These are phyloP conservation scores for Ptychoptera contaminata DNA, from an alignment of 2,888 invertebrate genomes.

Conservation along the genomic window DNA sequence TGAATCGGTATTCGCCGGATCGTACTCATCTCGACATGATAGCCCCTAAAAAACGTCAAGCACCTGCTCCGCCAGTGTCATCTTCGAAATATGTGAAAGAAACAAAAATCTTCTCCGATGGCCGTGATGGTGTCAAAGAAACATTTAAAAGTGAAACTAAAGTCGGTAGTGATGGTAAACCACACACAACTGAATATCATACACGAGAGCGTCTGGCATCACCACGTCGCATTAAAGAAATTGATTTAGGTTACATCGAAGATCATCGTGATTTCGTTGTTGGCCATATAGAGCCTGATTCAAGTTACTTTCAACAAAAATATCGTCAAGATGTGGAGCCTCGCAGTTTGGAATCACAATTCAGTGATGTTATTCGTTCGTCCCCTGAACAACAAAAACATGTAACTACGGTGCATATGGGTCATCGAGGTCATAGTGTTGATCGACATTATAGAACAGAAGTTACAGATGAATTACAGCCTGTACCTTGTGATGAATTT, in stretches of 20 bases:
- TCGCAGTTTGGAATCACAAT: conserved; percentile 48
- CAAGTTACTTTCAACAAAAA: conserved; percentile 30
- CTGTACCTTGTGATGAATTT: conserved; percentile 35
- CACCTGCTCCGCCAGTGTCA: conserved; percentile 18
- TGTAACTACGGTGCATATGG: conserved; percentile 34
- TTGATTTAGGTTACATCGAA: conserved; percentile 9
- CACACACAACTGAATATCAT: conserved; percentile 28
- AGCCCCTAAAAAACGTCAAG: conserved; percentile 10
- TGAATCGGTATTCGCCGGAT: conserved; percentile 23
- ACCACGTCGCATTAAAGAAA: neutral
- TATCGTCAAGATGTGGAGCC: conserved; percentile 40
- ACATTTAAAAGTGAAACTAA: conserved; percentile 31
- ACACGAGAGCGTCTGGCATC: conserved; percentile 25
- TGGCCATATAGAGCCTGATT: conserved; percentile 30
- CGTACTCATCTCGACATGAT: conserved; percentile 22
- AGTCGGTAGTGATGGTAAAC: conserved; percentile 28
- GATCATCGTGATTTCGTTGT: conserved; percentile 20
- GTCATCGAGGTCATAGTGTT: conserved; percentile 19
- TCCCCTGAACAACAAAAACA: conserved; percentile 43
- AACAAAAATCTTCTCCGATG: conserved; percentile 24
- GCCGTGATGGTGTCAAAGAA: conserved; percentile 37
- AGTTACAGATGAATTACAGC: conserved; percentile 24
- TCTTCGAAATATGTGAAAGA: conserved; percentile 23
- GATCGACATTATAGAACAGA: conserved; percentile 9
- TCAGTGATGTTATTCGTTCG: conserved; percentile 38